Conservation (phyloP, 2,888 invertebrate species). For the Ophion ellenae region DNA sequence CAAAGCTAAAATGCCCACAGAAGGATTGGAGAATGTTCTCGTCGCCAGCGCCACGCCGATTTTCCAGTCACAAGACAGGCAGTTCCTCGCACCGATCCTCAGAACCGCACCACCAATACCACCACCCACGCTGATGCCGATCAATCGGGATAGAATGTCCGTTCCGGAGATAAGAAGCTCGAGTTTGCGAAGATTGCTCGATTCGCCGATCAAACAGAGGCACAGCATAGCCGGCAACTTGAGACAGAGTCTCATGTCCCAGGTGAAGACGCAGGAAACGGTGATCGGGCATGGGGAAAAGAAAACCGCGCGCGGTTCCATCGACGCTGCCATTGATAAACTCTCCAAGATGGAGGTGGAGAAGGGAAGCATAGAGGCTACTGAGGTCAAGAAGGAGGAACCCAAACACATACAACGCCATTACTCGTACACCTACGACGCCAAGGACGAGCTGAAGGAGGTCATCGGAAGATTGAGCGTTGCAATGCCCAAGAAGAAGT, state of each 20-base stretch:
- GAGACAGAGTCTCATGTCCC: conserved; percentile 70
- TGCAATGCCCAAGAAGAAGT: conserved; percentile 77
- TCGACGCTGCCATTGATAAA: conserved; percentile 66
- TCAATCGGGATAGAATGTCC: conserved; percentile 78
- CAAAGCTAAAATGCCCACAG: conserved; percentile 67
- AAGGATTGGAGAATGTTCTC: conserved; percentile 77
- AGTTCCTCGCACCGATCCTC: conserved; percentile 69
- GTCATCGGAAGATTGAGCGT: conserved; percentile 73
- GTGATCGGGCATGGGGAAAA: conserved; percentile 59
- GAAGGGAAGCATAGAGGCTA: conserved; percentile 58
- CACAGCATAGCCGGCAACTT: conserved; percentile 79
- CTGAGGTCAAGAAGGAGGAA: conserved; percentile 46
- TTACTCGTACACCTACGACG: conserved; percentile 81
- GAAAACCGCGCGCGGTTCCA: conserved; percentile 39
- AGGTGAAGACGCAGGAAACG: conserved; percentile 65
- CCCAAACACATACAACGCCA: conserved; percentile 79
- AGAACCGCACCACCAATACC: conserved; percentile 63
- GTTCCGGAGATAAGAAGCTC: conserved; percentile 81
- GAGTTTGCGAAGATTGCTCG: conserved; percentile 77
- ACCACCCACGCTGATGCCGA: conserved; percentile 20
- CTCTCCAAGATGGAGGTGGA: conserved; percentile 66
- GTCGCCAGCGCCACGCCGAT: conserved; percentile 78
- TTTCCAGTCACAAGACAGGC: conserved; percentile 74
- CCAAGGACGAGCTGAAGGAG: conserved; percentile 68
- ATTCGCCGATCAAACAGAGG: conserved; percentile 79